Conservation (phyloP, 2,113 vertebrate species). For the Ceyx melanurus region DNA sequence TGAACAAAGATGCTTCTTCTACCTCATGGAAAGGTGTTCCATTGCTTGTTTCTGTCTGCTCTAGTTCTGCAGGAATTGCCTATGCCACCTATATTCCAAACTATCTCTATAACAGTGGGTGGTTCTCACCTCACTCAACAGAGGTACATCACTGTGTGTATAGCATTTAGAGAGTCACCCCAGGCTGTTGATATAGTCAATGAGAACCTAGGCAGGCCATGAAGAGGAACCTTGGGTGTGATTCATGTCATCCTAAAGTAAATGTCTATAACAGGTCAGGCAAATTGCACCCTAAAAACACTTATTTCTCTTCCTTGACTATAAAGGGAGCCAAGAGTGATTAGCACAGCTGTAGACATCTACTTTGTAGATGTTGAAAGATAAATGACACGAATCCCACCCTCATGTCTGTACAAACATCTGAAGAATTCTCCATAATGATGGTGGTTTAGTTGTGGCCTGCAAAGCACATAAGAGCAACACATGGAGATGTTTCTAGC, state of each 20-base stretch:
- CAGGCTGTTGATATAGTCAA: neutral
- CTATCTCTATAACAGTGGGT: neutral
- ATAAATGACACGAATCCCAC: conserved; percentile 18
- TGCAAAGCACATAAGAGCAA: neutral
- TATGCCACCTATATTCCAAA: accelerated
- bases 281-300: conserved; percentile 40
- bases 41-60: neutral
- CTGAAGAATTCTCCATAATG: conserved; percentile 14
- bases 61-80: neutral
- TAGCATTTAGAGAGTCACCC: neutral
- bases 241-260: conserved; percentile 6
- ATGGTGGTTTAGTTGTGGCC: neutral
- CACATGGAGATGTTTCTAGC: neutral
- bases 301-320: conserved; percentile 22
- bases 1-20: neutral
- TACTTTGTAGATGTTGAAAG: conserved; percentile 59
- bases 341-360: conserved; percentile 31
- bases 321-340: conserved; percentile 5
- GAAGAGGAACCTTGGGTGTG: neutral
- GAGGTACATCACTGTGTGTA: neutral
- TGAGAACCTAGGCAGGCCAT: neutral
- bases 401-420: neutral
- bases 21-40: neutral
- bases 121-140: neutral
- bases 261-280: neutral